These are phyloP conservation scores for Eristalis tenax DNA, from an alignment of 2,888 invertebrate genomes.

Conservation along the genomic window DNA sequence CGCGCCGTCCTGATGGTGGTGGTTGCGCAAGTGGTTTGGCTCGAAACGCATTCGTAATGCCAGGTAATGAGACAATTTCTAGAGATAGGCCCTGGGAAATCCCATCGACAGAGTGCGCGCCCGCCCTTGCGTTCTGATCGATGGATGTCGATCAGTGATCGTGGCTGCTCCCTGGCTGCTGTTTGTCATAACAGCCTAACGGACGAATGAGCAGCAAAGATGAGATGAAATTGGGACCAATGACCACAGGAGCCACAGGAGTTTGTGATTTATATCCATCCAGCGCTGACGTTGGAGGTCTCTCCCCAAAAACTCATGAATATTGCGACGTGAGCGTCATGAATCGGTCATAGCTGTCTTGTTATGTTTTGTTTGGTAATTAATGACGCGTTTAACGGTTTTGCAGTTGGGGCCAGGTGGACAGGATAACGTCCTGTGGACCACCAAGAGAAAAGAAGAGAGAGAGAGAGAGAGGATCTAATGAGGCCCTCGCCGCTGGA, in stretches of 20 bases:
- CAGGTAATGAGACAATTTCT: slow-evolving; percentile 67
- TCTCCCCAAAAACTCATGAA: slow-evolving; percentile 9
- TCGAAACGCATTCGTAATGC: slow-evolving; percentile 62
- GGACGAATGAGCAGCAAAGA: not conserved
- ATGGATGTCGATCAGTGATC: slow-evolving; percentile 1
- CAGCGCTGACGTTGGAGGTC: slow-evolving; percentile 49
- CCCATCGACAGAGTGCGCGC: slow-evolving; percentile 18
- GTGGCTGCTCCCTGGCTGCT: not conserved
- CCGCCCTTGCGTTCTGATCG: not conserved
- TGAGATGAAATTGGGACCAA: slow-evolving; percentile 62
- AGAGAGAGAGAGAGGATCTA: not conserved
- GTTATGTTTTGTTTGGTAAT: not conserved
- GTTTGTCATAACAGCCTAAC: slow-evolving; percentile 47
- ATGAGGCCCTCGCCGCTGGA: no score
- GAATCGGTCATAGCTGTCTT: not conserved
- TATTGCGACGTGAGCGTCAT: not conserved
- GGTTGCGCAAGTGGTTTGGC: slow-evolving; percentile 52
- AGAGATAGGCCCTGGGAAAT: slow-evolving; percentile 61
- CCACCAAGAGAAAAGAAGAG: not conserved
- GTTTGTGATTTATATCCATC: slow-evolving; percentile 58
- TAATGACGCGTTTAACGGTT: not conserved
- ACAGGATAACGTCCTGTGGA: no score
- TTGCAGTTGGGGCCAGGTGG: not conserved
- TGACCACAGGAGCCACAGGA: slow-evolving; percentile 30
- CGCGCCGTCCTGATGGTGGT: not conserved